These are phyloP conservation scores for Drosophila sechellia DNA, from an alignment of 1,140 invertebrate species.

Conservation along the genomic window DNA sequence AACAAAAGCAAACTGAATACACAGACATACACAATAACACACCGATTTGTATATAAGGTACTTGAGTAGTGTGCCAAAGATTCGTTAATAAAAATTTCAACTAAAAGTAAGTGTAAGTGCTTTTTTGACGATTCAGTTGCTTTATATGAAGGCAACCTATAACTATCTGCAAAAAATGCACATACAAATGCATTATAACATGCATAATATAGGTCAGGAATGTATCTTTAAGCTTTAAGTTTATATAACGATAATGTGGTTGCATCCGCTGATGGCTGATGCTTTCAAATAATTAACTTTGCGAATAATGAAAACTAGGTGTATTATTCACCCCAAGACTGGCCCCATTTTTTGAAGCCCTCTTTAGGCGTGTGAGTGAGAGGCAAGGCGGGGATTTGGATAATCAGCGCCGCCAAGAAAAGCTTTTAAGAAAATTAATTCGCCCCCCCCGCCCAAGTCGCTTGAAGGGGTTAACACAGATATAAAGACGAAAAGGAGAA, in stretches of 20 bases:
- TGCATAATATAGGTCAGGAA: too few relatives aligned
- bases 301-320: neutral
- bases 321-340: neutral
- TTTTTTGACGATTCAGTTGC: too few relatives aligned
- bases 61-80: conserved; percentile 41
- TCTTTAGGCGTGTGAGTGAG: conserved; percentile 6
- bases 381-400: conserved; percentile 43
- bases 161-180: too few relatives aligned
- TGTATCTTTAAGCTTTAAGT: too few relatives aligned
- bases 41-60: conserved; percentile 46
- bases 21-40: conserved; percentile 8
- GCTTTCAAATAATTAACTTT: neutral
- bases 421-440: conserved; percentile 83
- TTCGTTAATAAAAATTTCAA: conserved; percentile 48
- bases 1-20: conserved; percentile 15
- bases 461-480: conserved; percentile 64
- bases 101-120: conserved; percentile 6
- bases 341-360: conserved; percentile 3
- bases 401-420: conserved; percentile 80
- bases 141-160: too few relatives aligned
- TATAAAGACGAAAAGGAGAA: conserved; percentile 41
- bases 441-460: conserved; percentile 46
- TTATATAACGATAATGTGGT: too few relatives aligned
- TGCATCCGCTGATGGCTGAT: neutral
- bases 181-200: too few relatives aligned